Percentiles rank a stretch among this genome's conserved stretches.
phyloP scores from a whole-genome alignment of 2,113 vertebrate genomes.

The Oryzias melastigma region DNA sequence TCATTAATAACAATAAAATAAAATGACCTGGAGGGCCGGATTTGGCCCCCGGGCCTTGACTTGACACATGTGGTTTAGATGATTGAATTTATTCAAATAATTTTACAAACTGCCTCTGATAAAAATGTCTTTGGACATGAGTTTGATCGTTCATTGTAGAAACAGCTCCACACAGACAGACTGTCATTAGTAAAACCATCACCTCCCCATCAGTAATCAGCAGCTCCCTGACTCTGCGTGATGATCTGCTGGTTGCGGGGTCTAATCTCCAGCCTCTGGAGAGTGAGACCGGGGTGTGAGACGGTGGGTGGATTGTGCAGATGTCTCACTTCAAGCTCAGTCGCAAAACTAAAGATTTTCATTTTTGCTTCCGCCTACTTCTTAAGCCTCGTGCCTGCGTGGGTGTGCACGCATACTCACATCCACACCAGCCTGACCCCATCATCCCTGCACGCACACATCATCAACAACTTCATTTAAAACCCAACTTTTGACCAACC shows the following conservation, averaged over 20 bases:
- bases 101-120: too few species aligned
- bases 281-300: not conserved
- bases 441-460: slow-evolving; percentile 8
- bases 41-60: too few species aligned
- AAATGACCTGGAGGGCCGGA: too few species aligned
- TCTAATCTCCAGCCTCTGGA: slow-evolving; percentile 39
- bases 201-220: slow-evolving; percentile 41
- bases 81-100: too few species aligned
- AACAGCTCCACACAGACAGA: too few species aligned
- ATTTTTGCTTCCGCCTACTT: slow-evolving; percentile 20
- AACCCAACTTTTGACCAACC: slow-evolving; percentile 1
- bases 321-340: slow-evolving; percentile 32
- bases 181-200: slow-evolving; percentile 50
- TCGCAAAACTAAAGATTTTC: slow-evolving; percentile 30
- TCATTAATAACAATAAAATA: too few species aligned
- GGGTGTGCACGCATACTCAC: slow-evolving; percentile 30
- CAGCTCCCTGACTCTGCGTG: slow-evolving; percentile 35
- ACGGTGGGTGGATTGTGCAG: slow-evolving; percentile 1
- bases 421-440: slow-evolving; percentile 15
- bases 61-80: too few species aligned
- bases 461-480: not conserved
- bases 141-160: too few species aligned
- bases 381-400: slow-evolving; percentile 24
- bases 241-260: slow-evolving; percentile 31
- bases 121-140: too few species aligned